Evolutionary conservation across 2,113 vertebrate species (phyloP).

Genomic region (zebrafish (Danio rerio)): GRCz12tu NC_133182.1:35342501-35343000

Average conservation of each 20-base stretch:
- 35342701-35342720: constrained; percentile 11
- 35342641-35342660: background rate
- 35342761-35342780: background rate
- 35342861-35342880: background rate
- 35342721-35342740: background rate
- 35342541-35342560: constrained; percentile 22
- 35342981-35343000: background rate
- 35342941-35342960: background rate
- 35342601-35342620: background rate
- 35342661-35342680: background rate
- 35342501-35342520: constrained; percentile 15
- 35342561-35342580: constrained; percentile 20
- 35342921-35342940: background rate
- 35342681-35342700: background rate
- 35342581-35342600: constrained; percentile 27
- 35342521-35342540: background rate
- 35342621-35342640: background rate
- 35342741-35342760: constrained; percentile 21
- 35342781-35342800: background rate
- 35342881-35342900: background rate
- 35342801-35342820: background rate
- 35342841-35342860: background rate
- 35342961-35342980: background rate
- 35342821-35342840: background rate
- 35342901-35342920: background rate